Conservation (phyloP, 2,113 vertebrate genomes). For the Rhadina sibilatrix region DNA sequence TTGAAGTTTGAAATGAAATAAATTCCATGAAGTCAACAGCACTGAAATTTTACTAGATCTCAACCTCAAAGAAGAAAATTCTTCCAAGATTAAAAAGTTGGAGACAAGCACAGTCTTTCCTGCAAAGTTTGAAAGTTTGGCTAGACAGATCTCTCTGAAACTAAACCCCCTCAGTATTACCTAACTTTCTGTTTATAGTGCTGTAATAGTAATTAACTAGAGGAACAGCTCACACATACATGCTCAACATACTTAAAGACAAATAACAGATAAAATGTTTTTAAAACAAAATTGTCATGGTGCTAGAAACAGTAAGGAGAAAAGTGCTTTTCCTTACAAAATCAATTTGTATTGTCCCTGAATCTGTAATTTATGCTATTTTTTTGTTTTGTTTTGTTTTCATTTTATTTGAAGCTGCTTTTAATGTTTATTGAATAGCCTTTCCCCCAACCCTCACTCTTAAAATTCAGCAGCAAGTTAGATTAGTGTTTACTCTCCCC, state of each 20-base stretch:
- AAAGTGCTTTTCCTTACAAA: neutral
- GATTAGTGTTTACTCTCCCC: neutral
- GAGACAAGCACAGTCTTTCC: neutral
- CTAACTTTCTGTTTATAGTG: neutral
- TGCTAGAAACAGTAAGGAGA: neutral
- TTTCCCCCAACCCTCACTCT: neutral
- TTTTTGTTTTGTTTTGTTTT: neutral
- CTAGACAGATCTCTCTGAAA: neutral
- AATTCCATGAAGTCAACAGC: neutral
- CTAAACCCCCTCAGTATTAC: neutral
- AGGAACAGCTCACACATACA: neutral
- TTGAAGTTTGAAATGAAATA: neutral
- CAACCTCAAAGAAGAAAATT: neutral
- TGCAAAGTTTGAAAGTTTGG: neutral
- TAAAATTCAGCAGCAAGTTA: neutral
- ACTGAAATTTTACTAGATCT: neutral
- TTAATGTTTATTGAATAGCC: neutral
- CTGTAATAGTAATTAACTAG: neutral
- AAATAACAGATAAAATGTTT: neutral
- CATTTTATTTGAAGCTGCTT: neutral
- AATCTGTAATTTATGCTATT: neutral
- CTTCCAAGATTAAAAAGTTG: neutral
- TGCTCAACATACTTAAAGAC: neutral
- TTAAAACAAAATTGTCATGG: neutral
- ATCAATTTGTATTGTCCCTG: neutral